Conservation (phyloP, 2,888 invertebrate species). For the Drosophila meridionalis region DNA sequence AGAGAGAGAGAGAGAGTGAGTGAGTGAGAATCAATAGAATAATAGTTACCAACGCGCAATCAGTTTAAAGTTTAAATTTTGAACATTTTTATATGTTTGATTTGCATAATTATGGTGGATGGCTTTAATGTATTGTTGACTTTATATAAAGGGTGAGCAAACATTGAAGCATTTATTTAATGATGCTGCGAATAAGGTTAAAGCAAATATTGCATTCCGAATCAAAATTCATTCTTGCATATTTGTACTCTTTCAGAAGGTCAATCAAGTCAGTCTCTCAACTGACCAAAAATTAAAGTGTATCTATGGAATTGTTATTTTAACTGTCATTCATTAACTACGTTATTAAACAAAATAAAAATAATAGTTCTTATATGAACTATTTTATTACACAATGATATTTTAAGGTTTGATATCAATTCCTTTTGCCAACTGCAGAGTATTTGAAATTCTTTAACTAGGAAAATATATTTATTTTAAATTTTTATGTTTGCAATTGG, state of each 20-base stretch:
- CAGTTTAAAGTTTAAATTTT: neutral
- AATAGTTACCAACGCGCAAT: neutral
- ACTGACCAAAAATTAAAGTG: neutral
- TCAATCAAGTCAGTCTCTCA: neutral
- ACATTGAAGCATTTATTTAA: conserved; percentile 1
- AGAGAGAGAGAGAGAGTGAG: neutral
- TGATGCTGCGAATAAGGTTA: neutral
- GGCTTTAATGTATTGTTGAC: neutral
- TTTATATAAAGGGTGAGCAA: neutral
- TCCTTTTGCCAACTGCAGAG: neutral
- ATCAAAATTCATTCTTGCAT: neutral
- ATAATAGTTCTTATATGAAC: too few relatives aligned
- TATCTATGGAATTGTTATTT: too few relatives aligned
- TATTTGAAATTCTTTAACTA: neutral
- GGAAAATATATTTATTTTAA: neutral
- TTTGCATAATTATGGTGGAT: neutral
- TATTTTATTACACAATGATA: too few relatives aligned
- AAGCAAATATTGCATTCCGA: conserved; percentile 3
- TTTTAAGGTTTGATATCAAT: too few relatives aligned
- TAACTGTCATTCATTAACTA: too few relatives aligned
- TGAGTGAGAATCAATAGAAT: neutral
- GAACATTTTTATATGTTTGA: neutral
- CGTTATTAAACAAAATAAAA: too few relatives aligned
- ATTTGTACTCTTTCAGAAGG: neutral
- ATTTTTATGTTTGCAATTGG: neutral